phyloP scores from a whole-genome alignment of 2,888 invertebrate species.

The Raillietiella orientalis region DNA sequence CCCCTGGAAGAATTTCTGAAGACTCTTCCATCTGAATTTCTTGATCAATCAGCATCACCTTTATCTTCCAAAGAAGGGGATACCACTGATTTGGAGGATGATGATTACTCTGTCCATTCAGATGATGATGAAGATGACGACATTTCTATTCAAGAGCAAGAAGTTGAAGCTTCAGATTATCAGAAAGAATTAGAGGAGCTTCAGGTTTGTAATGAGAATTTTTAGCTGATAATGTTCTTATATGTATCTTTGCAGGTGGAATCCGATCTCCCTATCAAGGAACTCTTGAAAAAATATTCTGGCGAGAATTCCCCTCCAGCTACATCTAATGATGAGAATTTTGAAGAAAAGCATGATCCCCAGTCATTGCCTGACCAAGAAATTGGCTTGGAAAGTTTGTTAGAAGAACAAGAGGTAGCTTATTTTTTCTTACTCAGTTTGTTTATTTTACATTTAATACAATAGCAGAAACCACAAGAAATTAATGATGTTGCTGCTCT shows the following conservation, averaged over 20 bases:
- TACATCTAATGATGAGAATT: no score
- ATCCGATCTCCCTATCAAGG: conserved; percentile 2
- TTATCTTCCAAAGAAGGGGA: neutral
- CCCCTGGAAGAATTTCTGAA: conserved; percentile 57
- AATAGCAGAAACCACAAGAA: no score
- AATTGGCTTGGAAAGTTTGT: conserved; percentile 7
- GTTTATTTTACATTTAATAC: neutral
- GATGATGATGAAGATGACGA: conserved; percentile 5
- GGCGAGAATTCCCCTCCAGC: no score
- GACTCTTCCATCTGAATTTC: conserved; percentile 42
- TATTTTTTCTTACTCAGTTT: conserved; percentile 1
- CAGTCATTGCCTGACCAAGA: conserved; percentile 21
- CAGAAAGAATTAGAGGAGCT: conserved; percentile 9
- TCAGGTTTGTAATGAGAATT: conserved; percentile 5
- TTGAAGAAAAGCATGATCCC: conserved; percentile 19
- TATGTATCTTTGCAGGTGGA: conserved; percentile 4
- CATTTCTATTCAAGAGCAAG: conserved; percentile 8
- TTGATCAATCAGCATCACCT: conserved; percentile 20
- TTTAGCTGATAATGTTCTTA: neutral
- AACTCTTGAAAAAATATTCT: no score
- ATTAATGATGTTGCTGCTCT: conserved; percentile 73
- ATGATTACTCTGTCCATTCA: neutral
- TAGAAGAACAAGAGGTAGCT: neutral
- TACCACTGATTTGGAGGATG: neutral
- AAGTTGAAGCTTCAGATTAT: conserved; percentile 13